These are phyloP conservation scores for Amiota communis DNA, from an alignment of 2,888 invertebrate species.

Conservation along the genomic window DNA sequence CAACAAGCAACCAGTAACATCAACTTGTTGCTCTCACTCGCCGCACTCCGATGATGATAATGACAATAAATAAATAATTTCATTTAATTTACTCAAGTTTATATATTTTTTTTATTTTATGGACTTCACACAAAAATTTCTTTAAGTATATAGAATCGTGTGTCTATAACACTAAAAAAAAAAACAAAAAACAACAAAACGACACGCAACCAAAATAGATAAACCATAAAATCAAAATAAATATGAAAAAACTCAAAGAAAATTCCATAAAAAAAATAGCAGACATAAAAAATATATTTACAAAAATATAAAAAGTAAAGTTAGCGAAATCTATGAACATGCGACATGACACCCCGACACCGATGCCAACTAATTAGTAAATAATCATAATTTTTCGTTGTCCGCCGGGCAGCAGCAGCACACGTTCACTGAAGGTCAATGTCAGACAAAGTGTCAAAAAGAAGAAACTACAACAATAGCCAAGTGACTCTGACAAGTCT, in stretches of 20 bases:
- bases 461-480: conserved; percentile 6
- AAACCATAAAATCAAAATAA: conserved; percentile 32
- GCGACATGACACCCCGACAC: conserved; percentile 10
- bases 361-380: conserved; percentile 16
- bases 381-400: not conserved
- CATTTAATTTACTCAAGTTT: conserved; percentile 52
- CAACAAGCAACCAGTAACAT: too few species aligned
- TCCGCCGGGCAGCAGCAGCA: not conserved
- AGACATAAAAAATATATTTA: conserved; percentile 21
- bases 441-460: conserved; percentile 3
- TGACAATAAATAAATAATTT: conserved; percentile 52
- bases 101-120: conserved; percentile 54
- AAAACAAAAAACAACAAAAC: not conserved
- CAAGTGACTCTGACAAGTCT: not conserved
- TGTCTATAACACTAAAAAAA: not conserved
- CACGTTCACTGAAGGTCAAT: conserved; percentile 7
- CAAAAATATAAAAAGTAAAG: conserved; percentile 13
- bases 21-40: too few species aligned
- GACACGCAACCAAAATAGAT: conserved; percentile 36
- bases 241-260: not conserved
- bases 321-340: conserved; percentile 22
- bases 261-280: too few species aligned
- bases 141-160: conserved; percentile 13
- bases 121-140: conserved; percentile 43
- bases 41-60: conserved; percentile 14